Conservation (phyloP, 2,797 vertebrate species). For the Sternarchorhynchus goeldii region DNA sequence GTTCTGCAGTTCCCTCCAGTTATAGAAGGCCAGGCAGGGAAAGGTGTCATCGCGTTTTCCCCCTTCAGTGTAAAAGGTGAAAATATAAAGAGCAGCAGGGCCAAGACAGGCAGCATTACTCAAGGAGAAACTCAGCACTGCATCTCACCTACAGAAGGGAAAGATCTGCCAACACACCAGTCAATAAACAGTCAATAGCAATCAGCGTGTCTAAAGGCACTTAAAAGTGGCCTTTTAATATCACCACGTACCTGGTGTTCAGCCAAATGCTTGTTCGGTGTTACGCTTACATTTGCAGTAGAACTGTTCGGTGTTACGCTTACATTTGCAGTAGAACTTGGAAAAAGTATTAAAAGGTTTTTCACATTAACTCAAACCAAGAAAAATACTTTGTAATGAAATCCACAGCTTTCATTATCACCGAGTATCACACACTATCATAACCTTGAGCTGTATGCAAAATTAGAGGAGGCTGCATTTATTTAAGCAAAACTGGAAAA, state of each 20-base stretch:
- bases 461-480: conserved; percentile 3
- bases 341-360: neutral
- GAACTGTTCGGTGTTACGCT: too few species aligned
- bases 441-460: conserved; percentile 14
- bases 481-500: conserved; percentile 15
- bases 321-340: too few species aligned
- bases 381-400: neutral
- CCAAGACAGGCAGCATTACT: conserved; percentile 28
- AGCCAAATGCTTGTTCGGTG: neutral
- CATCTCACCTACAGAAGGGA: conserved; percentile 6
- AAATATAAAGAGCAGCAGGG: conserved; percentile 23
- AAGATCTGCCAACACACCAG: conserved; percentile 10
- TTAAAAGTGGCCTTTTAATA: too few species aligned
- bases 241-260: neutral
- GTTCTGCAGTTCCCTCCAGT: conserved; percentile 10
- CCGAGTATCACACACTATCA: neutral
- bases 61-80: conserved; percentile 14
- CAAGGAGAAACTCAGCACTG: conserved; percentile 31
- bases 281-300: too few species aligned
- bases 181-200: conserved; percentile 21
- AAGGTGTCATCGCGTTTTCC: conserved; percentile 13
- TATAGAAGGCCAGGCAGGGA: neutral
- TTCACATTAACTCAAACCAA: neutral
- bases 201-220: neutral
- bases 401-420: conserved; percentile 11